A percentile compares a stretch with the other conserved stretches of the same genome.
These are phyloP conservation scores for Syngnathus floridae DNA, from an alignment of 2,113 vertebrate genomes.

Conservation along the genomic window DNA sequence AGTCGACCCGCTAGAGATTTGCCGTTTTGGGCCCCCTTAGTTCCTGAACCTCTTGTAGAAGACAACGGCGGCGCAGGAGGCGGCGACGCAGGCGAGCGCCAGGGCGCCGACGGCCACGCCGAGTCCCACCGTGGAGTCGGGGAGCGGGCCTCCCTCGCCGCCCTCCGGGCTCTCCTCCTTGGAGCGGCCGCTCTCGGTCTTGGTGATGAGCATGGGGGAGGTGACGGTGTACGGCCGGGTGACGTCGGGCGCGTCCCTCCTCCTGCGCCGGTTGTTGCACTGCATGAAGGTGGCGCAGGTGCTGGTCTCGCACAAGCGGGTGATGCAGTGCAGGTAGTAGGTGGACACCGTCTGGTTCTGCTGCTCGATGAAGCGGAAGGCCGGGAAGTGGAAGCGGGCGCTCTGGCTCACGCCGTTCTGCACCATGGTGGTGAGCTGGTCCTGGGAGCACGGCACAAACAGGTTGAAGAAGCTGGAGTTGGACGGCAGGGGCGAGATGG, in stretches of 20 bases:
- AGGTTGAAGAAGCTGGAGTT: conserved; percentile 70
- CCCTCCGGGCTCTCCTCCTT: conserved; percentile 12
- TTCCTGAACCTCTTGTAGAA: conserved; percentile 57
- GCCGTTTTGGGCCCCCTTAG: conserved; percentile 12
- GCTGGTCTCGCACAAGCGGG: conserved; percentile 62
- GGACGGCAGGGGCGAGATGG: conserved; percentile 45
- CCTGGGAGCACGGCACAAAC: conserved; percentile 64
- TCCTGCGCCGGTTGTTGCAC: conserved; percentile 49
- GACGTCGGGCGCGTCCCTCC: conserved; percentile 15
- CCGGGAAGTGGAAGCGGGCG: conserved; percentile 63
- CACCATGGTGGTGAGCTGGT: conserved; percentile 50
- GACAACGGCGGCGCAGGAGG: conserved; percentile 44
- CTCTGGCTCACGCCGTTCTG: conserved; percentile 68
- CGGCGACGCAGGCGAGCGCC: conserved; percentile 47
- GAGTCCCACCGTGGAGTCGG: conserved; percentile 42
- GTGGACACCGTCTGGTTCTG: conserved; percentile 62
- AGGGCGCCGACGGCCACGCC: conserved; percentile 64
- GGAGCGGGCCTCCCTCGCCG: neutral
- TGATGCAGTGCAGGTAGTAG: conserved; percentile 71
- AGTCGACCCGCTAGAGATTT: too few species aligned
- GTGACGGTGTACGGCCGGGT: conserved; percentile 52
- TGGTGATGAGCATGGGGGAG: conserved; percentile 61
- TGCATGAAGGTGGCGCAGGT: conserved; percentile 62
- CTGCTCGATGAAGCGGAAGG: conserved; percentile 74
- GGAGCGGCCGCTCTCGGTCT: conserved; percentile 26